Evolutionary conservation across 2,888 invertebrate genomes (phyloP).

Genomic region (Punctoribates punctum): DNA sequence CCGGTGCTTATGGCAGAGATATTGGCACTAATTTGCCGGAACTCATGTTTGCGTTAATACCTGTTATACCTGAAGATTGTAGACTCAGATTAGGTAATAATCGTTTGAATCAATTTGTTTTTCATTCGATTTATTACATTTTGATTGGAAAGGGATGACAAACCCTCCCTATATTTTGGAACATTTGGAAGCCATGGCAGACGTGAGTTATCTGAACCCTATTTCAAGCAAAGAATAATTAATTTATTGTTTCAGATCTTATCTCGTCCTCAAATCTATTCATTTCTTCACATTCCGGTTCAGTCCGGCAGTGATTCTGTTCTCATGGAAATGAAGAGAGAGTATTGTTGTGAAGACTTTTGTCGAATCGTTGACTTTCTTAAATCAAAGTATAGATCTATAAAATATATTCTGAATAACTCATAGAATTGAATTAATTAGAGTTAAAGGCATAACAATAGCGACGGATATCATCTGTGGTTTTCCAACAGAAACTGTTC

Average conservation of each 20-base stretch:
- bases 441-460: conserved; percentile 84
- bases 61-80: conserved; percentile 60
- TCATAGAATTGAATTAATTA: conserved; percentile 51
- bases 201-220: conserved; percentile 58
- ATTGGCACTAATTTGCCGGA: conserved; percentile 83
- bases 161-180: conserved; percentile 98
- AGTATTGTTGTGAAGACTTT: conserved; percentile 86
- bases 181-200: conserved; percentile 77
- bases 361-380: conserved; percentile 80
- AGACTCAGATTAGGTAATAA: conserved; percentile 56
- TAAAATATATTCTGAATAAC: conserved; percentile 12
- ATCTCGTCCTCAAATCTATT: conserved; percentile 79
- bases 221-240: background rate
- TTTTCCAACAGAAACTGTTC: conserved; percentile 90
- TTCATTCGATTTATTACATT: background rate
- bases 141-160: conserved; percentile 73
- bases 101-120: background rate
- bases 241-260: conserved; percentile 57
- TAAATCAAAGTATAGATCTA: conserved; percentile 59
- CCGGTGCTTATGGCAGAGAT: conserved; percentile 94
- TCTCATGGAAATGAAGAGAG: conserved; percentile 89
- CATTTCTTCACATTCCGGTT: conserved; percentile 95
- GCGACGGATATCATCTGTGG: conserved; percentile 98
- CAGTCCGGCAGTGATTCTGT: conserved; percentile 96
- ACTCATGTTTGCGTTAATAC: conserved; percentile 77